Conservation (phyloP, 2,797 vertebrate species). For the Phoxinus dragarum region DNA sequence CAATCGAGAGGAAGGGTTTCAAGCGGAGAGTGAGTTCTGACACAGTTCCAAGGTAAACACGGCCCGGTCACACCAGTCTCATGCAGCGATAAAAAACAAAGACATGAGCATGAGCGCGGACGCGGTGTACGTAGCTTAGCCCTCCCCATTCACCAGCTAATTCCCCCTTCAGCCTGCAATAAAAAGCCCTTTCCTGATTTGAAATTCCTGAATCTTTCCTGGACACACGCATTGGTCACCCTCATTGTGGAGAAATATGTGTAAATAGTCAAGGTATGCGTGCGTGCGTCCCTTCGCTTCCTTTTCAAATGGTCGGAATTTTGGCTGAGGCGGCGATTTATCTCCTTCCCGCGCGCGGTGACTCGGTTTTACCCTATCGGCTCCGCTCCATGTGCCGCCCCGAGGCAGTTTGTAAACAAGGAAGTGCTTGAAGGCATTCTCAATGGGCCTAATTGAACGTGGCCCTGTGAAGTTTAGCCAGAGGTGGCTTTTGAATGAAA, state of each 20-base stretch:
- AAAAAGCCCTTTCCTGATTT: constrained; percentile 78
- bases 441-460: constrained; percentile 32
- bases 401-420: constrained; percentile 72
- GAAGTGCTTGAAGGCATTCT: constrained; percentile 45
- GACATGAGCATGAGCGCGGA: constrained; percentile 61
- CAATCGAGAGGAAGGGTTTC: constrained; percentile 38
- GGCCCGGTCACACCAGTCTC: constrained; percentile 70
- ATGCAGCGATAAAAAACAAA: constrained; percentile 80
- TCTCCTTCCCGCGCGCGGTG: constrained; percentile 67
- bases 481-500: constrained; percentile 18
- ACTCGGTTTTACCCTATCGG: constrained; percentile 70
- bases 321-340: constrained; percentile 77
- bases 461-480: constrained; percentile 19
- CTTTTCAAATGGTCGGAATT: constrained; percentile 69
- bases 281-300: constrained; percentile 63
- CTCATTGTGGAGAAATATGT: constrained; percentile 77
- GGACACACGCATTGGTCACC: constrained; percentile 72
- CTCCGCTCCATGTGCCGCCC: constrained; percentile 24
- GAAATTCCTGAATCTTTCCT: constrained; percentile 51
- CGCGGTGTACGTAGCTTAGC: constrained; percentile 73
- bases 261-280: constrained; percentile 66
- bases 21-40: constrained; percentile 62
- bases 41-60: constrained; percentile 75
- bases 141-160: constrained; percentile 78
- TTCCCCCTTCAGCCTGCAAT: constrained; percentile 72